Conservation (phyloP, 2,797 vertebrate species). For the Leptoclinus maculatus region DNA sequence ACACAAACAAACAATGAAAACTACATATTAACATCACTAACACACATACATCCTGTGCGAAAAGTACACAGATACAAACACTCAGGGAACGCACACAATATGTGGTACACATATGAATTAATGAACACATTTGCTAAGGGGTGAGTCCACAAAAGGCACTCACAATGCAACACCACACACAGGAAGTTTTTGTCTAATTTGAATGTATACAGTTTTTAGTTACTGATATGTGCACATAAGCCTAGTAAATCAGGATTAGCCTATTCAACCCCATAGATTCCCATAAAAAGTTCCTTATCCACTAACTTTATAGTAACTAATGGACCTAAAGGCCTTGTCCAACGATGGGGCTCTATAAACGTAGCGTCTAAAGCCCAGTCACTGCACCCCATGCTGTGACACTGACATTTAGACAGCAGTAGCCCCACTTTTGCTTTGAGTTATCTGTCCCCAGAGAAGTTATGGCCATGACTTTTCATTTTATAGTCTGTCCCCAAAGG, state of each 20-base stretch:
- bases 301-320: neutral
- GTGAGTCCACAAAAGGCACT: neutral
- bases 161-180: neutral
- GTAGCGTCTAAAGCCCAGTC: neutral
- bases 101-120: neutral
- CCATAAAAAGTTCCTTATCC: neutral
- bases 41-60: neutral
- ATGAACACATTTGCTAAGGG: neutral
- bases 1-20: neutral
- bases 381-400: conserved; percentile 1
- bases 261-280: neutral
- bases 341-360: neutral
- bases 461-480: conserved; percentile 9
- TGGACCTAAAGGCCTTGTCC: neutral
- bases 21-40: neutral
- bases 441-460: conserved; percentile 15
- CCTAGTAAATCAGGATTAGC: neutral
- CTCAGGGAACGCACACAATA: neutral
- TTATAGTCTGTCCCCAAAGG: conserved; percentile 7
- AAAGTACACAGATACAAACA: neutral
- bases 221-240: neutral
- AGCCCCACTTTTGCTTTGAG: conserved; percentile 1
- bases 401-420: conserved; percentile 21
- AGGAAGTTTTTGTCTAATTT: neutral
- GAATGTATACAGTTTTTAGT: neutral